phyloP scores from a whole-genome alignment of 2,797 vertebrate species.

The Pteropus rufus region DNA sequence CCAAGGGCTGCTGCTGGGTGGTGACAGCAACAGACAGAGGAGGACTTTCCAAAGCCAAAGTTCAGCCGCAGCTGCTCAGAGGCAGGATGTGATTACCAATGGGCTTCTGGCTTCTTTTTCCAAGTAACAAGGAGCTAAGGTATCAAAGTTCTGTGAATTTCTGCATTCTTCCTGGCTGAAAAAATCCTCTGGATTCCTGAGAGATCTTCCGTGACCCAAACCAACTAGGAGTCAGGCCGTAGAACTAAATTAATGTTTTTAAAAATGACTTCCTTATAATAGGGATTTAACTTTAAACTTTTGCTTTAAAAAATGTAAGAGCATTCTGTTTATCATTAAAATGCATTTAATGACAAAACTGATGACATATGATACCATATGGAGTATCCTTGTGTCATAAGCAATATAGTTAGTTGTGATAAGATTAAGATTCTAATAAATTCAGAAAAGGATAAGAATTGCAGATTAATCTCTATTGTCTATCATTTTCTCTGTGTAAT shows the following conservation, averaged over 20 bases:
- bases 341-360: not conserved
- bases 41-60: not conserved
- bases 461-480: not conserved
- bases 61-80: not conserved
- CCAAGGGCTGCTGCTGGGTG: not conserved
- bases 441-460: not conserved
- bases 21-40: not conserved
- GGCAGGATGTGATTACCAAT: not conserved
- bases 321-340: not conserved
- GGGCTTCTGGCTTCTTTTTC: not conserved
- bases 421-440: conserved; percentile 15
- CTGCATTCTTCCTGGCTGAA: not conserved
- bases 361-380: not conserved
- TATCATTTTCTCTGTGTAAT: not conserved
- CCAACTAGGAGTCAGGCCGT: not conserved
- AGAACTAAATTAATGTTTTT: not conserved
- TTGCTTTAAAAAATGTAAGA: conserved; percentile 15
- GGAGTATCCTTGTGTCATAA: not conserved
- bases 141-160: not conserved
- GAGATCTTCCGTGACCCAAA: not conserved
- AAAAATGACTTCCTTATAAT: not conserved
- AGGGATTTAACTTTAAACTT: conserved; percentile 16
- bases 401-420: not conserved
- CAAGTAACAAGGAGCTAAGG: not conserved
- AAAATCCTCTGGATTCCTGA: not conserved